Evolutionary conservation across 2,888 invertebrate genomes (phyloP).

Genomic region (Galeopsomyia nigrocyanea): DNA sequence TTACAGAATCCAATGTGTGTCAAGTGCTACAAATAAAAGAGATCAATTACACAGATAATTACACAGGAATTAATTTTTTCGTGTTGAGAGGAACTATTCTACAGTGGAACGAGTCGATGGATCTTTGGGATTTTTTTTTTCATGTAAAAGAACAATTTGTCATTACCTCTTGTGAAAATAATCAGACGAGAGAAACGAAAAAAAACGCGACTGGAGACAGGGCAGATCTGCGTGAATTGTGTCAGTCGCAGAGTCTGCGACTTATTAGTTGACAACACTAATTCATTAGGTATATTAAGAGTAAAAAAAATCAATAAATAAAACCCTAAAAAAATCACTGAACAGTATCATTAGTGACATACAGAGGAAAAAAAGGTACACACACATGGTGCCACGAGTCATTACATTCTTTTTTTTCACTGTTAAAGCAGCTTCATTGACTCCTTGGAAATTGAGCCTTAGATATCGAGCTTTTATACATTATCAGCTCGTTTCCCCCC

Average conservation of each 20-base stretch:
- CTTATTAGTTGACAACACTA: constrained; percentile 68
- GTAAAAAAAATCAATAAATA: constrained; percentile 41
- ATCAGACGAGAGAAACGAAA: constrained; percentile 5
- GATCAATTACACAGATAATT: not conserved
- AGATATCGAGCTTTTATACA: not conserved
- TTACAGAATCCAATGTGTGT: constrained; percentile 8
- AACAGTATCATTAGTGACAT: constrained; percentile 66
- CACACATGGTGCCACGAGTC: constrained; percentile 40
- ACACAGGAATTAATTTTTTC: not conserved
- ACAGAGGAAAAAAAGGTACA: constrained; percentile 53
- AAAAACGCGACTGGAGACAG: constrained; percentile 58
- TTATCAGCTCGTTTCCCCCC: constrained; percentile 7
- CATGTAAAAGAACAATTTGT: not conserved
- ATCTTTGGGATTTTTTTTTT: constrained; percentile 17
- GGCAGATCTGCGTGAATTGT: constrained; percentile 64
- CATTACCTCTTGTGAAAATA: constrained; percentile 6
- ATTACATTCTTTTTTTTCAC: constrained; percentile 26
- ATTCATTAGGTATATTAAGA: constrained; percentile 59
- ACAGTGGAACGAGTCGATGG: constrained; percentile 3
- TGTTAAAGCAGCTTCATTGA: constrained; percentile 37
- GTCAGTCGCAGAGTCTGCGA: constrained; percentile 65
- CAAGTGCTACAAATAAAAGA: constrained; percentile 7
- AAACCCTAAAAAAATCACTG: constrained; percentile 66
- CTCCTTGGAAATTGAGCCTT: constrained; percentile 24
- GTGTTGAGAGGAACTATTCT: constrained; percentile 5